These are phyloP conservation scores for Lasioglossum vierecki DNA, from an alignment of 2,888 invertebrate species.

Conservation along the genomic window DNA sequence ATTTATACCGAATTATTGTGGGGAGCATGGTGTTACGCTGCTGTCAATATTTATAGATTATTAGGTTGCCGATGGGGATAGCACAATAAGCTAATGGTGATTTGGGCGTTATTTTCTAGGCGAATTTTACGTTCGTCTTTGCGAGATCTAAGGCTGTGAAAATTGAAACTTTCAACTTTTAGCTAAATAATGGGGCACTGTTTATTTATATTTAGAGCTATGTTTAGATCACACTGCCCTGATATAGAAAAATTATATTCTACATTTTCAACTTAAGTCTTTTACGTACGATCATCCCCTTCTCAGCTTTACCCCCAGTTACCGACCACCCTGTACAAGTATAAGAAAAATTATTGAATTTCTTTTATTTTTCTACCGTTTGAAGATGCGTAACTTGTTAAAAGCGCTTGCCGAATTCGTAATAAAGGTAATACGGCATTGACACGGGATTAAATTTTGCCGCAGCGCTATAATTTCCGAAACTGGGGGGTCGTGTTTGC, in stretches of 20 bases:
- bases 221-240: no score
- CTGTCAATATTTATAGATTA: conserved; percentile 5
- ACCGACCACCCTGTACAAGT: no score
- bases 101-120: not conserved
- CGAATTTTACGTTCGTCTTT: not conserved
- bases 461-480: conserved; percentile 47
- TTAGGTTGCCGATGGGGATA: not conserved
- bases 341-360: not conserved
- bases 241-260: not conserved
- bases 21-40: not conserved
- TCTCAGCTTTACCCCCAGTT: not conserved
- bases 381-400: not conserved
- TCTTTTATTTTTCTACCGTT: not conserved
- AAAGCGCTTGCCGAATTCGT: not conserved
- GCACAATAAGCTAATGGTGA: not conserved
- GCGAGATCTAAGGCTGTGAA: not conserved
- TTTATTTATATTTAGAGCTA: not conserved
- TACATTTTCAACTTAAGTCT: not conserved
- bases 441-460: conserved; percentile 52
- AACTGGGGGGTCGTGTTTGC: conserved; percentile 58
- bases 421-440: not conserved
- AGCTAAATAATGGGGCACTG: not conserved
- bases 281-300: no score
- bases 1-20: not conserved
- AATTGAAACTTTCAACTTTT: not conserved